phyloP scores from a whole-genome alignment of 2,113 vertebrate species.

The Pipa parva region DNA sequence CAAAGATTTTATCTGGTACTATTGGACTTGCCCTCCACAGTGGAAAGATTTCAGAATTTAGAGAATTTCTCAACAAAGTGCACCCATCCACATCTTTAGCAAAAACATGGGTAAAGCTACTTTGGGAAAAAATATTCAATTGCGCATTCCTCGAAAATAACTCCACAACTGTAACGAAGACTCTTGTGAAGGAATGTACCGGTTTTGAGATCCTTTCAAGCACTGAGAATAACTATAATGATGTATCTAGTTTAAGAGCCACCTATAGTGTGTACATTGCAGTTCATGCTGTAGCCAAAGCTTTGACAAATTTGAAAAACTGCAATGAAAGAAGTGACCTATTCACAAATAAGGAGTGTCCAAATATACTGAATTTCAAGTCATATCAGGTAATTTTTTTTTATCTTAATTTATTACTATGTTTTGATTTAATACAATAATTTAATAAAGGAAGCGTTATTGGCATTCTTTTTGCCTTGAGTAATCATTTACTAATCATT shows the following conservation, averaged over 20 bases:
- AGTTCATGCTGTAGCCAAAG: slow-evolving; percentile 43
- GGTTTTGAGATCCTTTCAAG: slow-evolving; percentile 7
- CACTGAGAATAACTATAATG: slow-evolving; percentile 4
- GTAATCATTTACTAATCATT: too few species aligned
- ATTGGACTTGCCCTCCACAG: slow-evolving; percentile 34
- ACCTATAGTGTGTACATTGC: slow-evolving; percentile 44
- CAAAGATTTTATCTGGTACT: slow-evolving; percentile 27
- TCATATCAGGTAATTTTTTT: slow-evolving; percentile 26
- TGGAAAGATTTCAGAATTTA: slow-evolving; percentile 27
- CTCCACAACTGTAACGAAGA: neutral
- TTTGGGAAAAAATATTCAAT: slow-evolving; percentile 31
- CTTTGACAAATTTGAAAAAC: slow-evolving; percentile 30
- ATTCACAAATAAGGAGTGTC: neutral
- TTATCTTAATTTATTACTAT: too few species aligned
- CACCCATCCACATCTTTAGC: slow-evolving; percentile 1
- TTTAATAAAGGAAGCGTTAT: too few species aligned
- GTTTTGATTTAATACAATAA: too few species aligned
- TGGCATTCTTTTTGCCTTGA: too few species aligned
- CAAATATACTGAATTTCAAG: neutral
- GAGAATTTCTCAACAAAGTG: slow-evolving; percentile 6
- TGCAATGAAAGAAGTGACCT: neutral
- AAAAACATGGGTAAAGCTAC: slow-evolving; percentile 10
- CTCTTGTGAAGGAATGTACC: neutral
- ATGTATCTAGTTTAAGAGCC: slow-evolving; percentile 21
- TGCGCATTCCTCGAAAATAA: slow-evolving; percentile 4